Base-by-base conservation (phyloP, 2,797 vertebrate species). In the Poecile montanus region DNA sequence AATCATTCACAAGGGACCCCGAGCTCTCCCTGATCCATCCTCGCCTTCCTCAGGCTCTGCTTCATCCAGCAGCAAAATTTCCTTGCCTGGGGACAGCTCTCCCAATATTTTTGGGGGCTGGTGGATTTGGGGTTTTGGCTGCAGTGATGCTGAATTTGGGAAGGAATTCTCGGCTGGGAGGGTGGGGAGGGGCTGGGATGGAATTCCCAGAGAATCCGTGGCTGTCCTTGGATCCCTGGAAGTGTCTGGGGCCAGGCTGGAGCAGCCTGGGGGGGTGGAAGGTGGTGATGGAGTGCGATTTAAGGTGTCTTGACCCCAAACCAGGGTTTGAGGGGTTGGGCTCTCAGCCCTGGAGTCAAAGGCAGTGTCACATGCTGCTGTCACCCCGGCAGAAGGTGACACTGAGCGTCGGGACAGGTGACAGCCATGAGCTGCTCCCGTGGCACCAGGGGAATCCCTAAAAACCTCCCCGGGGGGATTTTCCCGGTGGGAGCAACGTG, bases 1-100 rank as follows among this genome's bases (percentile, higher is more conserved):
- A 96, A 58, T 40, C 83, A 80, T 83, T 94, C 90, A 82, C 94
- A 70, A 94, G 85, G 88, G 88, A 88, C 29, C 30, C 67, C 4
- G 61, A 32, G 16, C 83, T 10, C 6, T 7, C 60, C 51, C 61
- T 36, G 22, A 42, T 67, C 70, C 86, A 6, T 40, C 76, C 32
- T 57, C 32, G 2, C 27, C 85, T 23, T 68, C 89, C 89, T 65
- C 29, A 0, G 54, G 34, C 0, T 3, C 45, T 2, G 22, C 76
- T 54, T 16, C 66, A 1, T 11, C 56, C 78, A 19, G 72, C 48
- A 36, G 63, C 18, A 30, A 30, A 20, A n/a, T 45, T 27, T 47
- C 58, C 34, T 36, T 20, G 1, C 1, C 1, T 9, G 61, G 53
- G 34, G 4, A 5, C 6, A 38, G 13, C 2, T 6, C 23, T 17